These are phyloP conservation scores for Pelodytes ibericus DNA, from an alignment of 2,797 vertebrate genomes.

Conservation along the genomic window DNA sequence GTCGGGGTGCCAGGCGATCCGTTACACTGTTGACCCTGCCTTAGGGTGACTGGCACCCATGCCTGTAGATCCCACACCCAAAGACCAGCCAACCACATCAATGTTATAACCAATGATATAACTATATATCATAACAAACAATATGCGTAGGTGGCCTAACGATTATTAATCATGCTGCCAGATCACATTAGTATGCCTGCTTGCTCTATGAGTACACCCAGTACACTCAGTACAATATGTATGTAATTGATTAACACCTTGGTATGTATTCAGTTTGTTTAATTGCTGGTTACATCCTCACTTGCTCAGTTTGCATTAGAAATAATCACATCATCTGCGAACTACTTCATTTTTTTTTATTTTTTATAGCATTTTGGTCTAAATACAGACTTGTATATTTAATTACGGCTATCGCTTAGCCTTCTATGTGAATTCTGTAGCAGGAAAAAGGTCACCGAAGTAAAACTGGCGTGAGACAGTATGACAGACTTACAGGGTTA, in stretches of 20 bases:
- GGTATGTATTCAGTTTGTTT: constrained; percentile 44
- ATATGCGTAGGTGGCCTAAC: constrained; percentile 34
- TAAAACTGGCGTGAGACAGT: neutral
- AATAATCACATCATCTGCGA: constrained; percentile 4
- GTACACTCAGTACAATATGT: constrained; percentile 7
- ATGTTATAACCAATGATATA: neutral
- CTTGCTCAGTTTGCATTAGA: constrained; percentile 31
- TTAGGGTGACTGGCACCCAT: too few species aligned
- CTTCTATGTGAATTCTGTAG: neutral
- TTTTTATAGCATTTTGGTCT: neutral
- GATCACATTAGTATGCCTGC: constrained; percentile 43
- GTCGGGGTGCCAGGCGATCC: too few species aligned
- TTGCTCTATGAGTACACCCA: constrained; percentile 17
- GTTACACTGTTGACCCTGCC: too few species aligned
- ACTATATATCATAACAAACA: constrained; percentile 38
- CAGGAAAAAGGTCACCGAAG: neutral
- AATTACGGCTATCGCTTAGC: neutral
- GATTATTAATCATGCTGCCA: constrained; percentile 44
- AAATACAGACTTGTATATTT: neutral
- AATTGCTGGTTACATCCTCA: constrained; percentile 34
- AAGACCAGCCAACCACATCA: neutral
- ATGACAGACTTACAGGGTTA: constrained; percentile 1
- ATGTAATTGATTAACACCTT: constrained; percentile 34
- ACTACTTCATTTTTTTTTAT: neutral
- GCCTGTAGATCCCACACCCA: neutral